Conservation (phyloP, 2,888 invertebrate species). For the Dolomedes plantarius region DNA sequence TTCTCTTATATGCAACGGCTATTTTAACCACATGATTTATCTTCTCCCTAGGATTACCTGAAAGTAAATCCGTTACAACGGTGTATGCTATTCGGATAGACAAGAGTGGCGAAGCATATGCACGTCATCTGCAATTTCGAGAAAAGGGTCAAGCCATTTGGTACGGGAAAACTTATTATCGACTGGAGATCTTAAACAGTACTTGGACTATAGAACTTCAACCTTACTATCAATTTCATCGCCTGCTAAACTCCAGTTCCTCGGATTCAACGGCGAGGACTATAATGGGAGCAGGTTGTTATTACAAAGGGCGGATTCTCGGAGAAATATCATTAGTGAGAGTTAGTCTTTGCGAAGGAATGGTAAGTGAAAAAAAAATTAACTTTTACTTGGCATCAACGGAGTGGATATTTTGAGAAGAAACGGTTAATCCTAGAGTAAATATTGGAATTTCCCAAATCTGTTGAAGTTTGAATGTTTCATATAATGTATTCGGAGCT, state of each 20-base stretch:
- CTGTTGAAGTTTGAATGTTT: too few relatives aligned
- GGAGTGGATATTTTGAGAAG: too few relatives aligned
- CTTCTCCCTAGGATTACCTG: constrained; percentile 26
- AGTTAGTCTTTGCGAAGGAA: constrained; percentile 51
- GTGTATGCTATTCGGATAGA: constrained; percentile 48
- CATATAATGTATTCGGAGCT: too few relatives aligned
- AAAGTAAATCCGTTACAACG: constrained; percentile 16
- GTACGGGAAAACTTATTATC: constrained; percentile 52
- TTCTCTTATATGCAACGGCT: too few relatives aligned
- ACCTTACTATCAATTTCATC: constrained; percentile 28
- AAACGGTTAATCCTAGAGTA: too few relatives aligned
- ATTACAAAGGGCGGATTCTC: constrained; percentile 47
- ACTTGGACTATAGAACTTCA: constrained; percentile 45
- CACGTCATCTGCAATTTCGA: constrained; percentile 40
- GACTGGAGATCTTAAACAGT: constrained; percentile 35
- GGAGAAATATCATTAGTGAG: constrained; percentile 43
- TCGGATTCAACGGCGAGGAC: constrained; percentile 23
- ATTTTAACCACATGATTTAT: too few relatives aligned
- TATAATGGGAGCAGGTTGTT: constrained; percentile 37
- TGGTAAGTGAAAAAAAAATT: constrained; percentile 48
- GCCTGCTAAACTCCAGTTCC: not conserved
- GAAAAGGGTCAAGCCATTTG: constrained; percentile 36
- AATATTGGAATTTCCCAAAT: too few relatives aligned
- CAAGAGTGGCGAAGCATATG: constrained; percentile 33
- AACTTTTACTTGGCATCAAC: not conserved